phyloP scores from a whole-genome alignment of 2,888 invertebrate species.

The Bombylius discolor region DNA sequence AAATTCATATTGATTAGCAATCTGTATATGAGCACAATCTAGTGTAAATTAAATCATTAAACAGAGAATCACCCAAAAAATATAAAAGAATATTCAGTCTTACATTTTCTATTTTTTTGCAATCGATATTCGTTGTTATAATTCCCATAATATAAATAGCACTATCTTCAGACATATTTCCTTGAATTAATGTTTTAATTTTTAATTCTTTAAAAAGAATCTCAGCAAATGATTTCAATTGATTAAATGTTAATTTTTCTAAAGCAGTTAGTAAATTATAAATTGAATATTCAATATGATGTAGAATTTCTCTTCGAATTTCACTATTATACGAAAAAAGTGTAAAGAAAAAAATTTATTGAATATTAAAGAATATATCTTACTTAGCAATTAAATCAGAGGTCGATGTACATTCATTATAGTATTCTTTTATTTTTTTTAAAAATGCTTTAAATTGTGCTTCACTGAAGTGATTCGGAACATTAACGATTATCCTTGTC shows the following conservation, averaged over 20 bases:
- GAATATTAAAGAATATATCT: too few species aligned
- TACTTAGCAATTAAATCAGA: too few species aligned
- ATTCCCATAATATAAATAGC: constrained; percentile 42
- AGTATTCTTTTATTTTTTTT: not conserved
- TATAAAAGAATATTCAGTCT: not conserved
- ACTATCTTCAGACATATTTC: constrained; percentile 50
- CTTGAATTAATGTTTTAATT: constrained; percentile 58
- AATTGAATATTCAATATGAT: constrained; percentile 47
- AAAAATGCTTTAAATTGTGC: not conserved
- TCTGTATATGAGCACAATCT: too few species aligned
- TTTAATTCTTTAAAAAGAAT: constrained; percentile 46
- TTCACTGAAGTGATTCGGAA: not conserved
- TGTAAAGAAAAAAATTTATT: not conserved
- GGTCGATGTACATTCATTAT: not conserved
- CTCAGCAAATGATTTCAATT: constrained; percentile 44
- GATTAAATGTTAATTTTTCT: constrained; percentile 39
- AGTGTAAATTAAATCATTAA: too few species aligned
- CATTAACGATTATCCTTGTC: constrained; percentile 40
- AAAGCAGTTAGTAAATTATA: constrained; percentile 47
- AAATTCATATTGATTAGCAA: too few species aligned
- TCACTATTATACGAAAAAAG: constrained; percentile 38
- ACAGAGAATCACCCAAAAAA: too few species aligned
- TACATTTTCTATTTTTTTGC: constrained; percentile 15
- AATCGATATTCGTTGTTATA: constrained; percentile 41
- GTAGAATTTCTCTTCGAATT: constrained; percentile 47